Evolutionary conservation across 2,888 invertebrate genomes (phyloP), one percentile per base, ranked within the genome.

Genomic region (Oxystoma pomonae): DNA sequence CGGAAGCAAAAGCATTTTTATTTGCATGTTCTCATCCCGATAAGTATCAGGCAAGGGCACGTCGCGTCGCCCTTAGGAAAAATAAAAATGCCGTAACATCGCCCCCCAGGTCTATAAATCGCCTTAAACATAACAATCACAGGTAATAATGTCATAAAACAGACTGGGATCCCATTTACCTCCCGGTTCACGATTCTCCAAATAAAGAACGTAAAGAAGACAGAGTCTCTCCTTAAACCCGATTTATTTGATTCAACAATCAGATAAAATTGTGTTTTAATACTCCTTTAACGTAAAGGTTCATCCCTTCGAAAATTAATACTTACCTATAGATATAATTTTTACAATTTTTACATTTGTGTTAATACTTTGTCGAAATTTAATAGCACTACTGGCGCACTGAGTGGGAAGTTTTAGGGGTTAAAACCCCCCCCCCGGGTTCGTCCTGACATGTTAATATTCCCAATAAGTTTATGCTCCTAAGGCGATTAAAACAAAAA

Each of bases 141-240:
- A 78, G 78, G 79, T 79, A 79, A 79, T 79, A 77, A 77, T 74
- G 76, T 76, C 77, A 73, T 79, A 79, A 79, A 79, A 72, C 73
- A 78, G 77, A 74, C 75, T 68, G 68, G 72, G 12, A 74, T 74
- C 72, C 75, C 75, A 73, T 74, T 76, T 73, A 75, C 68, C 12
- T 70, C 69, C 67, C 63, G 64, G 66, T 70, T 68, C 62, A 35
- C 5, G 35, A 7, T 70, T 70, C 69, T 64, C 65, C 69, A 67
- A 72, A 73, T 73, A 74, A 74, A 73, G 73, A 72, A 73, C 64
- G 71, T 66, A 68, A 52, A 52, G 35, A 35, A 35, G 35, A 7
- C 20, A 60, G 12, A 35, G 35, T 35, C 3, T 12, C 12, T 35
- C 53, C 64, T 60, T 55, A 67, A 79, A 77, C 74, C 78, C 78